Evolutionary conservation across 2,113 vertebrate species (phyloP).

Genomic region (Corythoichthys haematopterus): DNA sequence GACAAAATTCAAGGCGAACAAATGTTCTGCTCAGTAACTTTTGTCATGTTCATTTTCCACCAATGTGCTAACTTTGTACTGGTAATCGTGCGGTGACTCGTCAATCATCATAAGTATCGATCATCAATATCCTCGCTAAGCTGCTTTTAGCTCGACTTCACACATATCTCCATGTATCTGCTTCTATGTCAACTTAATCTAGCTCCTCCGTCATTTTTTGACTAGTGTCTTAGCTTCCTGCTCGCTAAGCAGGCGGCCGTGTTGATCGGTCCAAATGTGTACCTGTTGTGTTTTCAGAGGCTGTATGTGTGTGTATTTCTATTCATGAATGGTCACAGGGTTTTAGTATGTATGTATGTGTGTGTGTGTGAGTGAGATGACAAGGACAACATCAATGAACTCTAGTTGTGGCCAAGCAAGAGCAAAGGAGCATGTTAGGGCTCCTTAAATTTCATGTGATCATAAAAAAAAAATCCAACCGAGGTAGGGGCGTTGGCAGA

Average conservation of each 20-base stretch:
- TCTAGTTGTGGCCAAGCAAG: not conserved
- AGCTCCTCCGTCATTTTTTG: not conserved
- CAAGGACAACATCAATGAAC: not conserved
- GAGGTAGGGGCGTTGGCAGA: too few relatives aligned
- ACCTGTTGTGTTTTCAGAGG: conserved; percentile 29
- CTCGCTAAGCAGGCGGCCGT: conserved; percentile 41
- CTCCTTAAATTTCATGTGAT: not conserved
- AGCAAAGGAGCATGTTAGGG: not conserved
- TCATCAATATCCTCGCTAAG: not conserved
- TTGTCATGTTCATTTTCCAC: not conserved
- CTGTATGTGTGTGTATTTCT: conserved; percentile 13
- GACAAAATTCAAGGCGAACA: too few relatives aligned
- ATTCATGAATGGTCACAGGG: conserved; percentile 56
- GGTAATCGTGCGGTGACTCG: not conserved
- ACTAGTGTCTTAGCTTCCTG: conserved; percentile 38
- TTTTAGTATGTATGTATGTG: conserved; percentile 35
- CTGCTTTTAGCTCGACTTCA: not conserved
- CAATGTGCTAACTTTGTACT: not conserved
- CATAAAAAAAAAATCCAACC: not conserved
- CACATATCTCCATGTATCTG: not conserved
- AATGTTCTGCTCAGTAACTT: not conserved
- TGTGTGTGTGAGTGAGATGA: conserved; percentile 1
- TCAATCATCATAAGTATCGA: not conserved
- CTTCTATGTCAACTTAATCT: not conserved
- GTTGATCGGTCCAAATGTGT: conserved; percentile 37